These are phyloP conservation scores for Leptopilina myrica DNA, from an alignment of 2,888 invertebrate genomes.

Conservation along the genomic window DNA sequence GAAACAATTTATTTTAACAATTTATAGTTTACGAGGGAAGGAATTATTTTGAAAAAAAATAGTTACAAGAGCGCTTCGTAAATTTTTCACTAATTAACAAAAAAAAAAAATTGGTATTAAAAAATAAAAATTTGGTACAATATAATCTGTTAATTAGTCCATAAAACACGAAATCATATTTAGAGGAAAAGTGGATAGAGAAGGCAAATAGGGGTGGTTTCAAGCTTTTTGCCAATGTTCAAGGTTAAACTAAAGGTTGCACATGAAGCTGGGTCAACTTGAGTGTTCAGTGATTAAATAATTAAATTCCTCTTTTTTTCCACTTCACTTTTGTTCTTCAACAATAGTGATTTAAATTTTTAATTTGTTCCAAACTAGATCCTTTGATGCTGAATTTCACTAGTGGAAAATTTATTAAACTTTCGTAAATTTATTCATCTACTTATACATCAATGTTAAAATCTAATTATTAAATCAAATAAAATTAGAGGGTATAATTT, in stretches of 20 bases:
- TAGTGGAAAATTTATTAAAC: too few relatives aligned
- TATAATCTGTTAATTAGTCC: not conserved
- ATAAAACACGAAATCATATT: not conserved
- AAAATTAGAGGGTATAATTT: too few relatives aligned
- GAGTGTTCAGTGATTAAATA: conserved; percentile 4
- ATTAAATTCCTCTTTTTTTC: not conserved
- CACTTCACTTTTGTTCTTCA: not conserved
- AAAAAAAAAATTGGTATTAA: not conserved
- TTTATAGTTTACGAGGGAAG: too few relatives aligned
- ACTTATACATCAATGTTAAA: too few relatives aligned
- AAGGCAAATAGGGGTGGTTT: not conserved
- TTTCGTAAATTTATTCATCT: too few relatives aligned
- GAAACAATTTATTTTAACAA: too few relatives aligned
- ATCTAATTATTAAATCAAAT: too few relatives aligned
- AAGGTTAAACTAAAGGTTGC: not conserved
- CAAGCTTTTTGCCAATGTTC: conserved; percentile 12
- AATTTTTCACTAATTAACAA: not conserved
- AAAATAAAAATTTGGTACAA: not conserved
- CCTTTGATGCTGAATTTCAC: too few relatives aligned
- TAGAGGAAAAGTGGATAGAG: not conserved
- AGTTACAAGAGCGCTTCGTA: too few relatives aligned
- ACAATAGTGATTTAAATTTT: not conserved
- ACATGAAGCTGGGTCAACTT: not conserved
- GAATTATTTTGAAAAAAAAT: too few relatives aligned
- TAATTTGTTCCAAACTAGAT: not conserved